These are phyloP conservation scores for Poecilia latipinna DNA, from an alignment of 2,113 vertebrate genomes.

Conservation along the genomic window DNA sequence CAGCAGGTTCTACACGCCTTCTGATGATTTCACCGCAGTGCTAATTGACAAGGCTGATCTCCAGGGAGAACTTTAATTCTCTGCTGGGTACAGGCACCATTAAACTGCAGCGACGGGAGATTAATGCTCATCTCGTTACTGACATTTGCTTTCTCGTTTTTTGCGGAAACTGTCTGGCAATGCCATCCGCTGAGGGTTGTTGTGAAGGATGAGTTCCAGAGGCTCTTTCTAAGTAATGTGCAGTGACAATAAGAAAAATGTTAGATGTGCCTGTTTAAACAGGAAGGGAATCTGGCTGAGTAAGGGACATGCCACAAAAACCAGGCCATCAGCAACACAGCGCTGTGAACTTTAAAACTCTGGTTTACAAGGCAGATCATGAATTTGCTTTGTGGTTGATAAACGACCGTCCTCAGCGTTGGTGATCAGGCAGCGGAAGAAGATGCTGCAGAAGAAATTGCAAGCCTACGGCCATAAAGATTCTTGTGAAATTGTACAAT, in stretches of 20 bases:
- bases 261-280: slow-evolving; percentile 39
- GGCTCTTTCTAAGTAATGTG: slow-evolving; percentile 18
- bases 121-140: slow-evolving; percentile 66
- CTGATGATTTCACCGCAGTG: slow-evolving; percentile 14
- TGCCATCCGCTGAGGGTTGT: slow-evolving; percentile 45
- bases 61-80: slow-evolving; percentile 45
- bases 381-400: slow-evolving; percentile 20
- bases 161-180: slow-evolving; percentile 45
- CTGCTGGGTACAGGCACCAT: slow-evolving; percentile 48
- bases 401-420: slow-evolving; percentile 45
- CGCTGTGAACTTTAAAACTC: slow-evolving; percentile 40
- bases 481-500: not conserved
- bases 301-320: slow-evolving; percentile 66
- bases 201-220: slow-evolving; percentile 58
- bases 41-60: slow-evolving; percentile 47
- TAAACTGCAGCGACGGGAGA: slow-evolving; percentile 65
- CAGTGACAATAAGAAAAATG: slow-evolving; percentile 39
- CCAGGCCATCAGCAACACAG: slow-evolving; percentile 54
- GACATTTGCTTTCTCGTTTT: slow-evolving; percentile 71
- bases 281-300: slow-evolving; percentile 57
- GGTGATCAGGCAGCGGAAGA: slow-evolving; percentile 4
- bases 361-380: slow-evolving; percentile 30
- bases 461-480: slow-evolving; percentile 6
- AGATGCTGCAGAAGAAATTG: slow-evolving; percentile 14
- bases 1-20: slow-evolving; percentile 5